Percentiles rank a stretch among this genome's conserved stretches.
phyloP scores from a whole-genome alignment of 2,888 invertebrate genomes.

The Dendrolimus pini region DNA sequence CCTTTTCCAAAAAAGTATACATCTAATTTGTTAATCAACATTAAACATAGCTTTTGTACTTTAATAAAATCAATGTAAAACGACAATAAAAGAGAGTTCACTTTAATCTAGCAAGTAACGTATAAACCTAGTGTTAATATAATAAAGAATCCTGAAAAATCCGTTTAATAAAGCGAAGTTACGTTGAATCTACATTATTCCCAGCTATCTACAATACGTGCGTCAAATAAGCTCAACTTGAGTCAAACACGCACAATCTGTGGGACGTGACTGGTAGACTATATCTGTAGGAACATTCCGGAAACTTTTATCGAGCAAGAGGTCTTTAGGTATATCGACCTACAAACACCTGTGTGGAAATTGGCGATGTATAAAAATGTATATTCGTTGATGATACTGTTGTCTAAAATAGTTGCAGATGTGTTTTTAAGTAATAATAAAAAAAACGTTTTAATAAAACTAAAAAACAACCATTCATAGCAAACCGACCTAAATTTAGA shows the following conservation, averaged over 20 bases:
- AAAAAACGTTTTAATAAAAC: too few species aligned
- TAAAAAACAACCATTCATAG: too few species aligned
- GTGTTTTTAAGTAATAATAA: too few species aligned
- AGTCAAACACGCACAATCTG: constrained; percentile 26
- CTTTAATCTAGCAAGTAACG: too few species aligned
- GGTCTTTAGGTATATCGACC: not conserved
- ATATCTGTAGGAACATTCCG: not conserved
- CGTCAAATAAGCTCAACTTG: constrained; percentile 38
- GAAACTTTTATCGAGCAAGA: not conserved
- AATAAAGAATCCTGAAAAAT: not conserved
- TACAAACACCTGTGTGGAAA: not conserved
- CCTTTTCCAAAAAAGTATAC: too few species aligned
- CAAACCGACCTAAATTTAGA: too few species aligned
- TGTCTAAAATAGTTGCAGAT: too few species aligned
- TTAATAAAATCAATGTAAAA: too few species aligned
- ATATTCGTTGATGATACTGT: not conserved
- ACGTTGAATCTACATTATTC: not conserved
- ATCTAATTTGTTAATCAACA: too few species aligned
- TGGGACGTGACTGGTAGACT: constrained; percentile 8
- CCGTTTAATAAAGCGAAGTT: not conserved
- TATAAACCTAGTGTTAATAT: not conserved
- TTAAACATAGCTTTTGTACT: too few species aligned
- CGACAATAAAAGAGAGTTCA: too few species aligned
- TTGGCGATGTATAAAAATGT: not conserved
- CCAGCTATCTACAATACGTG: not conserved